Base-by-base conservation (phyloP, 2,888 invertebrate genomes). In the Philopedon plagiatum region DNA sequence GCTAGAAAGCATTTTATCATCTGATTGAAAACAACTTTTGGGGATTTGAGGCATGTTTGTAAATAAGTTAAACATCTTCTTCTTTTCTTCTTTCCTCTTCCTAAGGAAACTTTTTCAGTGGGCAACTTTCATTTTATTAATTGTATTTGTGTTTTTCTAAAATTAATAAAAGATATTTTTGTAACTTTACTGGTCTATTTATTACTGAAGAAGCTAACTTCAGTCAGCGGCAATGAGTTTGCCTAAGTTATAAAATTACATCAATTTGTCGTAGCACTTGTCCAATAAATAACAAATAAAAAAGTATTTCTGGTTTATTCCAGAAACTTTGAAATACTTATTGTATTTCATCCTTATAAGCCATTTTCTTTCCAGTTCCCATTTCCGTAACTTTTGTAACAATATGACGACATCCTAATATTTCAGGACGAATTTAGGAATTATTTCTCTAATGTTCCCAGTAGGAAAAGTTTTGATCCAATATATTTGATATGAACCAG, bases 321-420 rank as follows among this genome's bases (percentile, higher is more conserved):
- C n/a, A n/a, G 26, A 62, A 62, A 62, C 18, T 62, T 62, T 62
- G 44, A 46, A 46, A 62, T 62, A 44, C 62, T 62, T 62, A 62
- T 62, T 62, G 44, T 62, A 46, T 62, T 62, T 62, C 29, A 46
- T 37, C 44, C 49, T 46, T 21, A 26, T 44, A 34, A 62, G 44
- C 62, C 13, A 46, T 62, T 46, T 62, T 62, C 46, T 44, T 62
- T 62, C 34, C 21, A 37, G 26, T 44, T 46, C 32, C 18, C 29
- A 19, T 46, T 29, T 46, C 29, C 46, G 26, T 62, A 62, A 62
- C 29, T 62, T 62, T 46, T 29, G 44, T 29, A 62, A 62, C 62
- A 46, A 62, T 46, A 62, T 62, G 62, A 62, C 62, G 62, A 62
- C 62, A 62, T 46, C 62, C 62, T 46, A 62, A 62, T 62, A 62